These are phyloP conservation scores for Brachionus rotundiformis DNA, from an alignment of 1,140 invertebrate genomes.

Conservation along the genomic window DNA sequence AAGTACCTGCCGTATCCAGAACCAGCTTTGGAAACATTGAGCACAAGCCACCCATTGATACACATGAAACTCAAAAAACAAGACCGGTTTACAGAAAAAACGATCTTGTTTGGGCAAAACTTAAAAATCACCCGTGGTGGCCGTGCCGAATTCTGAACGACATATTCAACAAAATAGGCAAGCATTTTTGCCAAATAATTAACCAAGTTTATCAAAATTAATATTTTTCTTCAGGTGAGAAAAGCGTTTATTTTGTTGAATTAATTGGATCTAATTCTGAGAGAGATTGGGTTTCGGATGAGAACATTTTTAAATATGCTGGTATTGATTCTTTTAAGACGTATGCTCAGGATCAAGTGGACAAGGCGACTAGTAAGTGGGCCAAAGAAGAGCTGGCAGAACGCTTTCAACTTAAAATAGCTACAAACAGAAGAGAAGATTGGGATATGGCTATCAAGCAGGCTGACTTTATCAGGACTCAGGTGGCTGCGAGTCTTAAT, in stretches of 20 bases:
- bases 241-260: conserved; percentile 24
- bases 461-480: background rate
- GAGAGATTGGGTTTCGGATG: conserved; percentile 38
- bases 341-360: conserved; percentile 49
- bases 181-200: background rate
- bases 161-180: background rate
- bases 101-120: conserved; percentile 48
- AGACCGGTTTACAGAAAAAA: background rate
- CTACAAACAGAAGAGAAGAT: background rate
- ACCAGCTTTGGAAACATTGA: background rate
- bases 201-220: background rate
- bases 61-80: background rate
- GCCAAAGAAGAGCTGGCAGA: conserved; percentile 46
- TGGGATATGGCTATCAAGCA: conserved; percentile 23
- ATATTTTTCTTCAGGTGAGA: background rate
- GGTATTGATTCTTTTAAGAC: conserved; percentile 46
- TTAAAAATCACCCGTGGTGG: conserved; percentile 44
- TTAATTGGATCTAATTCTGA: background rate
- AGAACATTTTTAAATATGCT: conserved; percentile 24
- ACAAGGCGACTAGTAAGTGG: conserved; percentile 3
- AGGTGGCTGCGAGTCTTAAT: background rate
- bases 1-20: background rate
- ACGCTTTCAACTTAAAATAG: conserved; percentile 44
- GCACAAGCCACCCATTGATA: background rate
- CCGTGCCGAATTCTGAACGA: conserved; percentile 36